phyloP scores from a whole-genome alignment of 2,113 vertebrate genomes.

The Callopanchax toddi region DNA sequence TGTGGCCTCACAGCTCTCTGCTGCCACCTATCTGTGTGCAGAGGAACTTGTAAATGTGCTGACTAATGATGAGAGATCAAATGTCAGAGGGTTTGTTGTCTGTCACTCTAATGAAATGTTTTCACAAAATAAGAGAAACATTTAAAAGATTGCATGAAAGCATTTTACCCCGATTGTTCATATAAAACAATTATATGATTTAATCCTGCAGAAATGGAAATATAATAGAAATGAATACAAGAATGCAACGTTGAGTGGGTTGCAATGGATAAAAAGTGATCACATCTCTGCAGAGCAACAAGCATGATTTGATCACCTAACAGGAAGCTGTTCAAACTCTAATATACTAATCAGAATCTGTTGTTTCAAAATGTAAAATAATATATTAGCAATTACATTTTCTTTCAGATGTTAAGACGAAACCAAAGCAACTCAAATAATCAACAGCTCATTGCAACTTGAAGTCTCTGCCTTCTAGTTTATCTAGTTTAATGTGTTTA shows the following conservation, averaged over 20 bases:
- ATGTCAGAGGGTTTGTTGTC: not conserved
- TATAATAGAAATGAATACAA: not conserved
- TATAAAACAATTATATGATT: not conserved
- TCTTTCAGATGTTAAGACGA: conserved; percentile 67
- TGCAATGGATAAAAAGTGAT: conserved; percentile 36
- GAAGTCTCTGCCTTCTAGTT: conserved; percentile 21
- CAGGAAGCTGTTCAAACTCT: conserved; percentile 70
- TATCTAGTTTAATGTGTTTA: conserved; percentile 35
- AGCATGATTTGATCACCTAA: conserved; percentile 50
- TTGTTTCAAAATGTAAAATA: conserved; percentile 68
- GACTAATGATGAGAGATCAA: conserved; percentile 46
- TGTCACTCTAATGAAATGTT: not conserved
- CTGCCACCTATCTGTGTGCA: conserved; percentile 94
- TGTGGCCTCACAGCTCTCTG: conserved; percentile 82
- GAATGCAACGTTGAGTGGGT: not conserved
- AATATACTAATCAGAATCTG: conserved; percentile 77
- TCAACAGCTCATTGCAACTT: conserved; percentile 46
- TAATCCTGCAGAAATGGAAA: not conserved
- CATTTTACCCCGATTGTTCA: not conserved
- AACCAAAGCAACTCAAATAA: conserved; percentile 67
- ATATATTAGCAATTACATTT: conserved; percentile 78
- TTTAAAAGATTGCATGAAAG: not conserved
- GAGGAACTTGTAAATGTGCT: conserved; percentile 36
- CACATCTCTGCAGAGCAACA: conserved; percentile 35
- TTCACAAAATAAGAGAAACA: not conserved